Evolutionary conservation across 2,888 invertebrate genomes (phyloP).

Genomic region (Apamea epomidion): DNA sequence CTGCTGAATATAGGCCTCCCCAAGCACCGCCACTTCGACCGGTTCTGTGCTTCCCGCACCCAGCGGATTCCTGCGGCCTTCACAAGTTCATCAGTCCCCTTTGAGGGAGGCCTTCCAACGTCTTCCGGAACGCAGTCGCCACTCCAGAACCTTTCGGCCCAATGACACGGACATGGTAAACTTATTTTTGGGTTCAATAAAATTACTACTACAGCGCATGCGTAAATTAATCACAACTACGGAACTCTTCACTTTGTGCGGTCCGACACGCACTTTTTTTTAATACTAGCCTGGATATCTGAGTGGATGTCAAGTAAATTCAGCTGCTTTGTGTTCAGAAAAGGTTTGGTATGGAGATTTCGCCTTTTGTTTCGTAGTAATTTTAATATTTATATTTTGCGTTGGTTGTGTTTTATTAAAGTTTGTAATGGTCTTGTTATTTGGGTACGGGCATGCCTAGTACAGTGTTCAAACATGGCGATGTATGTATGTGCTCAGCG

Average conservation of each 20-base stretch:
- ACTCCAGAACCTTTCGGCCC: no score
- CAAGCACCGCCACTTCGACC: no score
- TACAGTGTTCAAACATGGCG: constrained; percentile 6
- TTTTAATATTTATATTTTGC: constrained; percentile 44
- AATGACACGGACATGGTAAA: not conserved
- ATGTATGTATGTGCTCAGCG: no score
- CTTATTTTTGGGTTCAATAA: not conserved
- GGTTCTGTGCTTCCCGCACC: no score
- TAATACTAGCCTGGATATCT: constrained; percentile 27
- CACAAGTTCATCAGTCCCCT: no score
- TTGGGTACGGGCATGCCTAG: constrained; percentile 26
- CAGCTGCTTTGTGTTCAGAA: constrained; percentile 31
- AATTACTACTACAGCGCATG: not conserved
- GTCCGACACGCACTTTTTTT: not conserved
- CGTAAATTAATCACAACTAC: not conserved
- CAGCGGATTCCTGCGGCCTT: no score
- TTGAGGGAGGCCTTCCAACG: no score
- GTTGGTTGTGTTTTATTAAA: constrained; percentile 25
- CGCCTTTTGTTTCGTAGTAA: constrained; percentile 36
- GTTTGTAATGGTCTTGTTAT: constrained; percentile 33
- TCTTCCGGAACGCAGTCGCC: no score
- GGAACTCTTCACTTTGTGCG: not conserved
- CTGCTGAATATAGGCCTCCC: no score
- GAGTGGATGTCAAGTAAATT: constrained; percentile 28
- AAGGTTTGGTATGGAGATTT: constrained; percentile 49